phyloP scores from a whole-genome alignment of 2,113 vertebrate species.

The Sphyrna mokarran region DNA sequence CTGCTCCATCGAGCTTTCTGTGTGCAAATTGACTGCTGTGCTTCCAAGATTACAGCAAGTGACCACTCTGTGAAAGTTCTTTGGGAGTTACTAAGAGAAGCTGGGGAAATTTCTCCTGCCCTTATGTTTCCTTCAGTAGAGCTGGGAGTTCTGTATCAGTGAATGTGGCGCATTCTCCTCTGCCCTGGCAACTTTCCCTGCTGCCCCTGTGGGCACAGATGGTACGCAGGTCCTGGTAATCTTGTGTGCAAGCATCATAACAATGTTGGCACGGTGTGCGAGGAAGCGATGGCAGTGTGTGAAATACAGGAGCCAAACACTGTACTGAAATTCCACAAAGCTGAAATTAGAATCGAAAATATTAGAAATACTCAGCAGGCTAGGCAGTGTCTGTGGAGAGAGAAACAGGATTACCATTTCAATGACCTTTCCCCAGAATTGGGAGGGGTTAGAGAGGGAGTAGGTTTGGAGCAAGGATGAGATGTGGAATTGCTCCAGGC shows the following conservation, averaged over 20 bases:
- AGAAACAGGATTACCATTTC: too few relatives aligned
- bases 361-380: not conserved
- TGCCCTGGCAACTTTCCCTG: not conserved
- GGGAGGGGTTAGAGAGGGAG: not conserved
- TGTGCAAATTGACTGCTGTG: not conserved
- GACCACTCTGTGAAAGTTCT: not conserved
- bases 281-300: too few relatives aligned
- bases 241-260: not conserved
- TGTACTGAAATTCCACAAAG: not conserved
- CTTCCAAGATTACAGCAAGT: not conserved
- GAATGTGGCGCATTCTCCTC: too few relatives aligned
- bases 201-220: not conserved
- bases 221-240: not conserved
- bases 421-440: not conserved
- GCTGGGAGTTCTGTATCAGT: not conserved
- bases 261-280: not conserved
- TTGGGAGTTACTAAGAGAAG: not conserved
- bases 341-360: not conserved
- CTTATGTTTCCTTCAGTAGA: not conserved
- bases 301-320: not conserved
- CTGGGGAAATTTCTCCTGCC: not conserved
- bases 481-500: too few relatives aligned
- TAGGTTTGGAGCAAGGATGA: too few relatives aligned
- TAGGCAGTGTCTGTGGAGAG: not conserved
- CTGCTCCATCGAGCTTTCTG: not conserved